phyloP scores from a whole-genome alignment of 2,113 vertebrate genomes.

The Callipepla squamata region DNA sequence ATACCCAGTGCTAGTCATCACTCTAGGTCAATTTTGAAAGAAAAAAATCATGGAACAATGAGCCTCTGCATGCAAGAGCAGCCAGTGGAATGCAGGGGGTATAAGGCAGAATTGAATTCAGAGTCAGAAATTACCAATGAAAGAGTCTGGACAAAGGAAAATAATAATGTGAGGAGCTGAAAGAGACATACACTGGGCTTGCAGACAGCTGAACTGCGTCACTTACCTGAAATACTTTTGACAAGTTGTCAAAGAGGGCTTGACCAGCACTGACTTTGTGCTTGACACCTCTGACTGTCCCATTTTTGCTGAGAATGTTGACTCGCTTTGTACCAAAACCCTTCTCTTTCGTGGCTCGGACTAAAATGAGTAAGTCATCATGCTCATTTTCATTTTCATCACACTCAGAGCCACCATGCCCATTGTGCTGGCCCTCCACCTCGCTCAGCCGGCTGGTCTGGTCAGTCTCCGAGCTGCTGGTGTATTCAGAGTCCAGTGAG shows the following conservation, averaged over 20 bases:
- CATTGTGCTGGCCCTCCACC: constrained; percentile 77
- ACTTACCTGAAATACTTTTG: constrained; percentile 88
- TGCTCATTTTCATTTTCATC: constrained; percentile 85
- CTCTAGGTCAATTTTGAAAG: not conserved
- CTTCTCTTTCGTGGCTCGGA: constrained; percentile 85
- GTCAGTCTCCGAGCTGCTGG: constrained; percentile 88
- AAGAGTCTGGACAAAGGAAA: not conserved
- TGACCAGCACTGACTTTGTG: constrained; percentile 98
- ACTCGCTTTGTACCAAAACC: constrained; percentile 88
- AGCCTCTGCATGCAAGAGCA: not conserved
- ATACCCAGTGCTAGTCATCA: not conserved
- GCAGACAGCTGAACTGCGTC: not conserved
- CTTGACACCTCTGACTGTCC: constrained; percentile 94
- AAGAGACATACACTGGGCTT: not conserved
- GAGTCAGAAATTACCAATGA: not conserved
- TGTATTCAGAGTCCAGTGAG: constrained; percentile 91
- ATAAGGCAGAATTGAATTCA: not conserved
- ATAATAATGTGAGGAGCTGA: not conserved
- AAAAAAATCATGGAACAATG: not conserved
- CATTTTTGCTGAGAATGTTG: constrained; percentile 97
- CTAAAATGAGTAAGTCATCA: constrained; percentile 86
- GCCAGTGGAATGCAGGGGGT: not conserved
- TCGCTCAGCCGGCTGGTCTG: constrained; percentile 87
- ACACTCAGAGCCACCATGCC: constrained; percentile 81
- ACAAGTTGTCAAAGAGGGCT: constrained; percentile 91